Percentiles rank a stretch among this genome's conserved stretches.
phyloP scores from a whole-genome alignment of 2,113 vertebrate genomes.

The Fulica atra region DNA sequence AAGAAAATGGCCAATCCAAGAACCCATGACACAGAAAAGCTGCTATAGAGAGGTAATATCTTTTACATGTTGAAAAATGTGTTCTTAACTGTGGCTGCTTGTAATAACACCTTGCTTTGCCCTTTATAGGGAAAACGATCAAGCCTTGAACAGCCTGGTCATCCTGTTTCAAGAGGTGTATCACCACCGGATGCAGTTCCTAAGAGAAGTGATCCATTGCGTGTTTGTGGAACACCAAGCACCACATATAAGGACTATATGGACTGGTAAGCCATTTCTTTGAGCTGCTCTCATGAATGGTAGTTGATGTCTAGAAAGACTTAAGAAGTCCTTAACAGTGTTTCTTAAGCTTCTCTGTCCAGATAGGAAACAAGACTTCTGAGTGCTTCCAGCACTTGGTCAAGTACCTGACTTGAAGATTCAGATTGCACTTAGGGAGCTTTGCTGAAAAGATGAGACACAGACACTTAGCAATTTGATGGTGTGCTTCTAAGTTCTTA shows the following conservation, averaged over 20 bases:
- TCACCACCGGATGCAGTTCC: slow-evolving; percentile 55
- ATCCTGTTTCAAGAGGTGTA: slow-evolving; percentile 70
- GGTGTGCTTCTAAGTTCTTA: neutral
- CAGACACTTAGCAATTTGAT: too few species aligned
- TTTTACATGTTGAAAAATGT: neutral
- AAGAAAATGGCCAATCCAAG: slow-evolving; percentile 44
- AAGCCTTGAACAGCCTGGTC: slow-evolving; percentile 67
- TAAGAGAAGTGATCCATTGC: slow-evolving; percentile 51
- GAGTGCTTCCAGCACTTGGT: neutral
- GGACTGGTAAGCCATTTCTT: slow-evolving; percentile 74
- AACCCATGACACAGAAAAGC: slow-evolving; percentile 29
- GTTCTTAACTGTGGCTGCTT: neutral
- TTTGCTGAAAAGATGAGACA: neutral
- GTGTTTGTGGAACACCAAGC: slow-evolving; percentile 81
- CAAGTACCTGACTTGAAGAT: neutral
- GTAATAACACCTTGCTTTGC: neutral
- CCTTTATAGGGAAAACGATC: slow-evolving; percentile 70
- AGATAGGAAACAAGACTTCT: neutral
- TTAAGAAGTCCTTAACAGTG: neutral
- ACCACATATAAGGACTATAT: slow-evolving; percentile 74
- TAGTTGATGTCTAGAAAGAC: neutral
- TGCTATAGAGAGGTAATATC: slow-evolving; percentile 62
- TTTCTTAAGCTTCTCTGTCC: neutral
- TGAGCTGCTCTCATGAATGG: fast-evolving
- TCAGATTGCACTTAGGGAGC: neutral